phyloP scores from a whole-genome alignment of 2,113 vertebrate genomes.

The Eidolon helvum region DNA sequence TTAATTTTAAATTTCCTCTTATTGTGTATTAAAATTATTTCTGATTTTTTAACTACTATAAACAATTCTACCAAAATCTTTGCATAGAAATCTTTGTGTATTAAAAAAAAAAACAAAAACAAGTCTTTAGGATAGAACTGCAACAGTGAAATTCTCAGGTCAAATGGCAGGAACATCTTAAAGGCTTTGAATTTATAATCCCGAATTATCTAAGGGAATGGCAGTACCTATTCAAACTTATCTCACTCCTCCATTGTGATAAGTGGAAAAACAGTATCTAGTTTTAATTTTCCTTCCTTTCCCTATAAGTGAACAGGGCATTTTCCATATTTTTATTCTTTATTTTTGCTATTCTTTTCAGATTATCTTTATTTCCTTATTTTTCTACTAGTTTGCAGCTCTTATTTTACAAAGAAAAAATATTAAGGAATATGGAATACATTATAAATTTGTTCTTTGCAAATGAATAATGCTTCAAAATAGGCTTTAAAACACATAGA shows the following conservation, averaged over 20 bases:
- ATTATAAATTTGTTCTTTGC: conserved; percentile 18
- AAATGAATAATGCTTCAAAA: conserved; percentile 68
- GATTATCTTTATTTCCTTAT: conserved; percentile 36
- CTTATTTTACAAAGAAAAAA: conserved; percentile 22
- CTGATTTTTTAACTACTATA: neutral
- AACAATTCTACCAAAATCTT: neutral
- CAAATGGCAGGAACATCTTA: neutral
- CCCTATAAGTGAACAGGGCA: neutral
- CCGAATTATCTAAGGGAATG: neutral
- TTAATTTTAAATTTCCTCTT: conserved; percentile 35
- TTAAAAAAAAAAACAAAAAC: neutral
- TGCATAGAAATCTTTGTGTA: neutral
- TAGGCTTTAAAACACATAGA: conserved; percentile 80
- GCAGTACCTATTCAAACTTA: neutral
- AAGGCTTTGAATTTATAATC: conserved; percentile 43
- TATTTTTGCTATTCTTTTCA: conserved; percentile 43
- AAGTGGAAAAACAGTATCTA: conserved; percentile 24
- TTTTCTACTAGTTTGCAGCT: conserved; percentile 1
- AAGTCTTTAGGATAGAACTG: conserved; percentile 3
- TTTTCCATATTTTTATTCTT: conserved; percentile 20
- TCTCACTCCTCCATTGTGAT: neutral
- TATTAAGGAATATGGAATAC: neutral
- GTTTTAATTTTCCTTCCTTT: conserved; percentile 36
- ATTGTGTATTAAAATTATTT: conserved; percentile 8
- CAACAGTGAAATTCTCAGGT: conserved; percentile 11